Evolutionary conservation across 2,888 invertebrate genomes (phyloP).

Genomic region (Rhimphoctona megacephalus): DNA sequence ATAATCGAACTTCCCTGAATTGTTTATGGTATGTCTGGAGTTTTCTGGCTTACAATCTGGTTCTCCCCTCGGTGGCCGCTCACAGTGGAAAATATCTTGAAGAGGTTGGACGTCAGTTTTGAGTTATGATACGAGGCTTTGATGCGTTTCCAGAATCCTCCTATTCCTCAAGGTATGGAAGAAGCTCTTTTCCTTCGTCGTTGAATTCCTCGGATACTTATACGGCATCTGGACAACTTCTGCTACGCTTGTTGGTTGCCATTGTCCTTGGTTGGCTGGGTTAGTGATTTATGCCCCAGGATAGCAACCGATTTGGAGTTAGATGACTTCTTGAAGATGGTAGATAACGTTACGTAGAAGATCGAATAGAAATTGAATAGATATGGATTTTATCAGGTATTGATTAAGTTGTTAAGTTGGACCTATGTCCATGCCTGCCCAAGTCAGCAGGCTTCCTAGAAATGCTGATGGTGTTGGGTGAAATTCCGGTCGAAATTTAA

Average conservation of each 20-base stretch:
- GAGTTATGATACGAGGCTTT: slow-evolving; percentile 67
- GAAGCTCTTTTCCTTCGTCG: slow-evolving; percentile 11
- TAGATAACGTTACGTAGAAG: background rate
- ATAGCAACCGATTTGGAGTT: slow-evolving; percentile 42
- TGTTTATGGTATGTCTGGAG: slow-evolving; percentile 79
- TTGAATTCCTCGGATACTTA: background rate
- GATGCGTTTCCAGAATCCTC: slow-evolving; percentile 46
- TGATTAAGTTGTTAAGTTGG: background rate
- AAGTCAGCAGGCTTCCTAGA: background rate
- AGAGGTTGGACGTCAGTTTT: slow-evolving; percentile 20
- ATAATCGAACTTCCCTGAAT: slow-evolving; percentile 83
- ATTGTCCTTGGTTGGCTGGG: slow-evolving; percentile 8
- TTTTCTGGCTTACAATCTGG: slow-evolving; percentile 26
- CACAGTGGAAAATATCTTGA: slow-evolving; percentile 15
- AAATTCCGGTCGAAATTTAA: background rate
- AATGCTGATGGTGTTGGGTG: background rate
- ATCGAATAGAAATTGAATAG: background rate
- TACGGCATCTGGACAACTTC: slow-evolving; percentile 20
- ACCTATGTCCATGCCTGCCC: background rate
- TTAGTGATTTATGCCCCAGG: slow-evolving; percentile 58
- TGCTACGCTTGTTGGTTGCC: slow-evolving; percentile 31
- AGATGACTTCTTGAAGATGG: slow-evolving; percentile 7
- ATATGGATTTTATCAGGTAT: background rate
- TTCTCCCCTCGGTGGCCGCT: background rate
- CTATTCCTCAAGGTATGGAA: background rate